phyloP scores from a whole-genome alignment of 2,888 invertebrate species.

The Pedicia rivosa region DNA sequence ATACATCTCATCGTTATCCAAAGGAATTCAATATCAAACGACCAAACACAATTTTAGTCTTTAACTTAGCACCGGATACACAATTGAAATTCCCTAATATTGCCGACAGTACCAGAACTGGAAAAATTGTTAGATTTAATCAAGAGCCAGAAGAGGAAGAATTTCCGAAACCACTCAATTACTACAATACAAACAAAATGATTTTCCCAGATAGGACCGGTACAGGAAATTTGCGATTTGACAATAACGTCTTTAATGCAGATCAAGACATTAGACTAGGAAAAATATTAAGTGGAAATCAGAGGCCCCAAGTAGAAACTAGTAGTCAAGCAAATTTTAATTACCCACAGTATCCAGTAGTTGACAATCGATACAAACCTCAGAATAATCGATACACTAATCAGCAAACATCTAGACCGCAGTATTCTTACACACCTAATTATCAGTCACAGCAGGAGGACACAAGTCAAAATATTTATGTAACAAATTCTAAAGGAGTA shows the following conservation, averaged over 20 bases:
- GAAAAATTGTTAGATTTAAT: no score
- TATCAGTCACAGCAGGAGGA: slow-evolving; percentile 14
- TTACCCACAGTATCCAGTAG: background rate
- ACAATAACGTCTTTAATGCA: slow-evolving; percentile 21
- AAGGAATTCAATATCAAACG: no score
- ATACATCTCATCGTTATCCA: no score
- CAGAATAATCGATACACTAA: slow-evolving; percentile 14
- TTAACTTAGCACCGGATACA: no score
- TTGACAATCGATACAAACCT: slow-evolving; percentile 1
- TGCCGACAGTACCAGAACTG: no score
- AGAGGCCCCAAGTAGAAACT: no score
- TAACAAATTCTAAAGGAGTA: slow-evolving; percentile 23
- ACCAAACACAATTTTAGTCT: no score
- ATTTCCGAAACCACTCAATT: background rate
- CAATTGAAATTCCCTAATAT: no score
- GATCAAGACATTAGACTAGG: slow-evolving; percentile 22
- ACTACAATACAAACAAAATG: slow-evolving; percentile 16
- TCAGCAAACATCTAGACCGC: slow-evolving; percentile 10
- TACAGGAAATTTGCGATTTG: slow-evolving; percentile 34
- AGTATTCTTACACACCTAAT: slow-evolving; percentile 12
- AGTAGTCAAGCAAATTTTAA: no score
- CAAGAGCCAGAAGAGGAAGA: background rate
- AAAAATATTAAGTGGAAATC: slow-evolving; percentile 21
- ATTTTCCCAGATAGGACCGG: slow-evolving; percentile 38
- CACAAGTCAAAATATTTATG: slow-evolving; percentile 24